Percentiles rank a stretch among this genome's conserved stretches.
phyloP scores from a whole-genome alignment of 2,888 invertebrate species.

The Patella pellucida region DNA sequence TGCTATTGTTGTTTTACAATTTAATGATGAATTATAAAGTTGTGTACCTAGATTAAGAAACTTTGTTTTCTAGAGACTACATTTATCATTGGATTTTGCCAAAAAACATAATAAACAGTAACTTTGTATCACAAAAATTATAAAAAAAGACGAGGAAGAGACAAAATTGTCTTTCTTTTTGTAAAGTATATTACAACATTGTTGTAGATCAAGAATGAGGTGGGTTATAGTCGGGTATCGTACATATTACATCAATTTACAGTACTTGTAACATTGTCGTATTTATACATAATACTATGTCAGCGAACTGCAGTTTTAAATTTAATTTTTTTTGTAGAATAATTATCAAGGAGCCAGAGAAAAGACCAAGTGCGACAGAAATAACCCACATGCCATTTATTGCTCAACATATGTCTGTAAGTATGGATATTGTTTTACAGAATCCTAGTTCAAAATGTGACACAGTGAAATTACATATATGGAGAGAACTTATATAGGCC shows the following conservation, averaged over 20 bases:
- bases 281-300: conserved; percentile 4
- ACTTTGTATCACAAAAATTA: no score
- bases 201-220: background rate
- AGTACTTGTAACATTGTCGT: background rate
- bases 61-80: no score
- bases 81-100: no score
- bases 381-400: conserved; percentile 63
- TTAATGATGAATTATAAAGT: no score
- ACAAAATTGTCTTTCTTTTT: no score
- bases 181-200: background rate
- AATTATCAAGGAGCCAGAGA: conserved; percentile 65
- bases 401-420: conserved; percentile 63
- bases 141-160: no score
- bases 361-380: conserved; percentile 66
- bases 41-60: no score
- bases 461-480: no score
- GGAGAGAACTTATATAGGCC: no score
- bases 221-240: background rate
- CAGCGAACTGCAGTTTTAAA: background rate
- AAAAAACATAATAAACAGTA: no score
- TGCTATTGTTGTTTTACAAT: no score
- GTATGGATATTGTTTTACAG: conserved; percentile 20
- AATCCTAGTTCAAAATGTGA: no score
- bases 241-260: background rate
- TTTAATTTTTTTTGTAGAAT: conserved; percentile 55